Percentiles rank a stretch among this genome's conserved stretches.
These are phyloP conservation scores for Dromius quadrimaculatus DNA, from an alignment of 2,888 invertebrate species.

Conservation along the genomic window DNA sequence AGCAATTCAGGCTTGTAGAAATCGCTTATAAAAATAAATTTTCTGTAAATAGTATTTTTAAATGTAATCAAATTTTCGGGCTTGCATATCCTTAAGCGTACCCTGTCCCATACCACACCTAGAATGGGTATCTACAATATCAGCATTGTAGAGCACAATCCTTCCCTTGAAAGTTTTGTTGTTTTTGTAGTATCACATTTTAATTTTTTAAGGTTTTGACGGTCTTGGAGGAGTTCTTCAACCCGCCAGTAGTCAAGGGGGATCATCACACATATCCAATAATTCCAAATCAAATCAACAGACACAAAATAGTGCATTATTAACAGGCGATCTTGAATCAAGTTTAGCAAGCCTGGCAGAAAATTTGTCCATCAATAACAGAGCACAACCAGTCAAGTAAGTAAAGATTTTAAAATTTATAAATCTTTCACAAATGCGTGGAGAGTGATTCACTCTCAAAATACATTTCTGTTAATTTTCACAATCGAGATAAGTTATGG, in stretches of 20 bases:
- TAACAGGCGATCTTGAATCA: slow-evolving; percentile 94
- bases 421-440: slow-evolving; percentile 11
- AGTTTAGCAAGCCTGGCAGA: slow-evolving; percentile 94
- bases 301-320: slow-evolving; percentile 70
- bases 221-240: slow-evolving; percentile 80
- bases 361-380: slow-evolving; percentile 88
- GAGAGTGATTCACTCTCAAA: no score
- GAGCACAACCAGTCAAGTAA: slow-evolving; percentile 79
- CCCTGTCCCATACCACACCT: no score
- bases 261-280: slow-evolving; percentile 55
- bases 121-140: no score
- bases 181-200: no score
- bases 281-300: slow-evolving; percentile 59
- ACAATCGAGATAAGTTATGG: slow-evolving; percentile 3
- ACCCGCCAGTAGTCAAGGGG: slow-evolving; percentile 67
- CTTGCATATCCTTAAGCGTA: no score
- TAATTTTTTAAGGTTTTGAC: slow-evolving; percentile 73
- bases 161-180: no score
- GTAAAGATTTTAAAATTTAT: slow-evolving; percentile 63
- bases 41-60: no score
- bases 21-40: no score
- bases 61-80: no score
- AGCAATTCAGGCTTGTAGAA: no score
- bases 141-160: no score
- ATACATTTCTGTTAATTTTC: no score